Evolutionary conservation across 1,140 invertebrate genomes (phyloP), one percentile per base, ranked within the genome.

Genomic region (Drosophila ogumai): DNA sequence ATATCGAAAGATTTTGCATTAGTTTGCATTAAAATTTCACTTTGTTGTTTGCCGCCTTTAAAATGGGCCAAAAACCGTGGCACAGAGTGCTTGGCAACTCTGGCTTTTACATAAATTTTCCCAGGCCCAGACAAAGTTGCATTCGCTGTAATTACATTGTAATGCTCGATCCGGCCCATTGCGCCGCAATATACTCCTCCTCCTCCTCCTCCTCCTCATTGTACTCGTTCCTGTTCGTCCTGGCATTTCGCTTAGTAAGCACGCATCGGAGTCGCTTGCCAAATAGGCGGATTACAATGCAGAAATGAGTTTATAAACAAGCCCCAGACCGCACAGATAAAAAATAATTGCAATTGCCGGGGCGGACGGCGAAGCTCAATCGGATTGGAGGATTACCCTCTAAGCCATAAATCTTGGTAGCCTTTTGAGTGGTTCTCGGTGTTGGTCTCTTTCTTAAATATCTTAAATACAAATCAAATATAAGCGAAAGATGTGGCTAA

Each of bases 21-120:
- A 88, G 84, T 88, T 88, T 88, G 85, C 84, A 90, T 88, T 88
- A 88, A 88, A 88, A 88, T 88, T 88, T 84, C 84, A 90, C 84
- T 88, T 88, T 88, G 84, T 84, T 88, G 84, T 75, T 73, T 76
- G 73, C 41, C 66, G 57, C 74, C 84, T 77, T 77, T 65, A 78
- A 73, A 78, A 65, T 41, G 32, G 36, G 32, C 52, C 60, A 59
- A 79, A 75, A 32, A 56, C 15, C 56, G 34, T 38, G 52, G 34
- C 52, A 32, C 36, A 22, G 60, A 28, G 22, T 36, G 40, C 28
- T 61, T 31, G 19, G 31, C 52, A 43, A 44, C 63, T 47, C 41
- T 10, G 31, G 28, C 61, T 43, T 84, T 67, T 75, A 68, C 82
- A 81, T 81, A 74, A 66, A 84, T 76, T 84, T 76, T 63, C 40